Evolutionary conservation across 2,113 vertebrate species (phyloP).

Genomic region (human (Homo sapiens)): GRCh38 chr7:93266001-93266500

Average conservation of each 20-base stretch:
- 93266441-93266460: constrained; percentile 36
- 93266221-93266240: background rate
- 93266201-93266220: background rate
- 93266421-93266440: background rate
- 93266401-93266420: background rate
- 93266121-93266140: background rate
- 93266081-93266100: background rate
- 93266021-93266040: background rate
- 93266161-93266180: background rate
- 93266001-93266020: background rate
- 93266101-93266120: background rate
- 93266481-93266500: background rate
- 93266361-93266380: background rate
- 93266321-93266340: background rate
- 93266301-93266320: background rate
- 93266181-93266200: constrained; percentile 1
- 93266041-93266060: constrained; percentile 7
- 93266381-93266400: background rate
- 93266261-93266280: background rate
- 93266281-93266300: background rate
- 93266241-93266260: background rate
- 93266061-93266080: constrained; percentile 1
- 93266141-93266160: background rate
- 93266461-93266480: constrained; percentile 22
- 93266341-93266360: background rate